phyloP scores from a whole-genome alignment of 2,797 vertebrate species.

The Myiotriccus ornatus region DNA sequence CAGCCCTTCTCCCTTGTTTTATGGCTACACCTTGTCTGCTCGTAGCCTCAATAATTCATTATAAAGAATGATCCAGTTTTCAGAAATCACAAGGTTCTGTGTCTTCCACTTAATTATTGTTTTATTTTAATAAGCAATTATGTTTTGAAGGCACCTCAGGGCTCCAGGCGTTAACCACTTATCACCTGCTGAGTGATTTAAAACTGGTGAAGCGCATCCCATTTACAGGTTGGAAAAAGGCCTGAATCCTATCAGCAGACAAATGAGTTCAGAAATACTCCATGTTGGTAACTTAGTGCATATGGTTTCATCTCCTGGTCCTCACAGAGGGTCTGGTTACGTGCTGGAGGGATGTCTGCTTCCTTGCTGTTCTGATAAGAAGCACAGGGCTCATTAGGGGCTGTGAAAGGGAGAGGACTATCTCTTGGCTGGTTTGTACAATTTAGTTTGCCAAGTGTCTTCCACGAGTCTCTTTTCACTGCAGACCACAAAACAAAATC shows the following conservation, averaged over 20 bases:
- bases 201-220: slow-evolving; percentile 20
- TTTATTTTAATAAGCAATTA: slow-evolving; percentile 63
- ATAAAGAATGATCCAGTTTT: slow-evolving; percentile 11
- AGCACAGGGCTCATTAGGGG: background rate
- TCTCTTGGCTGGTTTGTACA: background rate
- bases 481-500: background rate
- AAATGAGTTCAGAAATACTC: slow-evolving; percentile 22
- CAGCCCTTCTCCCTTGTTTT: background rate
- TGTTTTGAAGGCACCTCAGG: slow-evolving; percentile 47
- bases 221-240: background rate
- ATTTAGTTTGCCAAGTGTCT: background rate
- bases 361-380: background rate
- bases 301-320: background rate
- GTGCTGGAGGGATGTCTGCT: background rate
- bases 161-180: slow-evolving; percentile 39
- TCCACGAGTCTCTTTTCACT: background rate
- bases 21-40: background rate
- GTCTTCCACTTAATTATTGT: slow-evolving; percentile 55
- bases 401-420: background rate
- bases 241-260: slow-evolving; percentile 40
- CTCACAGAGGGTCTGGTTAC: background rate
- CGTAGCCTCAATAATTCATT: background rate
- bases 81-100: slow-evolving; percentile 25
- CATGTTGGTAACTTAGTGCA: background rate
- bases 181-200: slow-evolving; percentile 40